Percentiles rank a stretch among this genome's conserved stretches.
These are phyloP conservation scores for Chaetophractus vellerosus DNA, from an alignment of 2,797 vertebrate genomes.

Conservation along the genomic window DNA sequence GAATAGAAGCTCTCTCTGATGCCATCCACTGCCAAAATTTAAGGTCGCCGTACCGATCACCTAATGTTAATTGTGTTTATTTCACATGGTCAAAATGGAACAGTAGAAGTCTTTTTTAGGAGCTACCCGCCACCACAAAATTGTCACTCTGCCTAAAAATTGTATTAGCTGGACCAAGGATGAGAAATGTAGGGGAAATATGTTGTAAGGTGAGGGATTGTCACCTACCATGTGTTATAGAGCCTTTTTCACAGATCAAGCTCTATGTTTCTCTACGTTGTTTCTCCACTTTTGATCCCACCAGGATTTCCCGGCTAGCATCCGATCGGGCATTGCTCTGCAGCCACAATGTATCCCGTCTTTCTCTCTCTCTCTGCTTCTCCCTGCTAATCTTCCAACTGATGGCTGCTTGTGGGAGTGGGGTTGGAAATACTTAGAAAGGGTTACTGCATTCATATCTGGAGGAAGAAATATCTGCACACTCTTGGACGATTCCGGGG, in stretches of 20 bases:
- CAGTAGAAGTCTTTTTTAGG: neutral
- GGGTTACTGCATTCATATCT: neutral
- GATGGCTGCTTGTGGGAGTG: neutral
- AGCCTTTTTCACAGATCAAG: conserved; percentile 10
- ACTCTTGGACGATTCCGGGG: neutral
- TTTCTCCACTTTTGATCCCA: neutral
- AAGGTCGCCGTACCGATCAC: neutral
- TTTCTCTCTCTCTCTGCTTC: neutral
- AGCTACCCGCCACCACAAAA: neutral
- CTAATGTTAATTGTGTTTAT: neutral
- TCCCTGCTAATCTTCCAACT: neutral
- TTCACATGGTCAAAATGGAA: neutral
- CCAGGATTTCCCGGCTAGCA: neutral
- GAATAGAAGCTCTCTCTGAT: neutral
- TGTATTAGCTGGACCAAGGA: neutral
- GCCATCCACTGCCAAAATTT: neutral
- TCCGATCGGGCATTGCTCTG: neutral
- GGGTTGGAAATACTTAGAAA: neutral
- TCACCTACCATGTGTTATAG: neutral
- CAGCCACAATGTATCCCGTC: neutral
- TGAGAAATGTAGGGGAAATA: neutral
- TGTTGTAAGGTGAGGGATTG: neutral
- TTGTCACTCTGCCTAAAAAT: neutral
- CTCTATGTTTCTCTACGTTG: neutral
- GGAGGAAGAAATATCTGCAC: neutral